A percentile compares a stretch with the other conserved stretches of the same genome.
Evolutionary conservation across 2,888 invertebrate genomes (phyloP).

Genomic region (Archips crataeganus): DNA sequence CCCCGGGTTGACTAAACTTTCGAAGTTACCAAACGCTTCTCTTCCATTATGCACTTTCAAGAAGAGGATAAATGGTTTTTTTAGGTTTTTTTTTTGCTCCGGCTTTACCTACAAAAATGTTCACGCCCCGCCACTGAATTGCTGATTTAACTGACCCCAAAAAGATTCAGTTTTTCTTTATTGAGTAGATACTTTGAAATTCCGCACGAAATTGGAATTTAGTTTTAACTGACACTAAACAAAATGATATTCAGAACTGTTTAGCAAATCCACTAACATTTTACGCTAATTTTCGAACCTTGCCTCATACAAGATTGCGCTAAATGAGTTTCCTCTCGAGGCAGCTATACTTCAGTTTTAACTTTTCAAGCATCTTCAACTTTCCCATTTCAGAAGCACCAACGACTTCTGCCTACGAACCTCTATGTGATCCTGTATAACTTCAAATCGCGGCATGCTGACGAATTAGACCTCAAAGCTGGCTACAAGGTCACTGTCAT

Average conservation of each 20-base stretch:
- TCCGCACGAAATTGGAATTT: not conserved
- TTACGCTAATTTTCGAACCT: not conserved
- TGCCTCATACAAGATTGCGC: not conserved
- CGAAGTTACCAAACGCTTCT: no score
- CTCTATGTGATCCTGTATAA: constrained; percentile 97
- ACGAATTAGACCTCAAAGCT: constrained; percentile 97
- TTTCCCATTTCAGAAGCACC: constrained; percentile 88
- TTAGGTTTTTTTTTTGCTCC: no score
- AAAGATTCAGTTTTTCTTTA: not conserved
- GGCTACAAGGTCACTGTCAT: constrained; percentile 96
- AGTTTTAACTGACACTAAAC: not conserved
- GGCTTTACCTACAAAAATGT: no score
- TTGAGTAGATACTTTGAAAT: not conserved
- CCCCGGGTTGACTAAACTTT: no score
- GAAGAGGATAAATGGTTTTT: no score
- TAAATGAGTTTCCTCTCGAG: not conserved
- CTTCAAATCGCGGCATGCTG: constrained; percentile 97
- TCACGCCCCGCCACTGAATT: no score
- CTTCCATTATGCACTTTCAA: no score
- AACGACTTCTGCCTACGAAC: constrained; percentile 94
- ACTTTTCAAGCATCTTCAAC: not conserved
- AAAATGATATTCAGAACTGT: not conserved
- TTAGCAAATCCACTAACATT: not conserved
- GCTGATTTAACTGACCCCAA: constrained; percentile 2
- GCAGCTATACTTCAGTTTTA: not conserved